phyloP scores from a whole-genome alignment of 2,888 invertebrate species.

The Cataglyphis livida region DNA sequence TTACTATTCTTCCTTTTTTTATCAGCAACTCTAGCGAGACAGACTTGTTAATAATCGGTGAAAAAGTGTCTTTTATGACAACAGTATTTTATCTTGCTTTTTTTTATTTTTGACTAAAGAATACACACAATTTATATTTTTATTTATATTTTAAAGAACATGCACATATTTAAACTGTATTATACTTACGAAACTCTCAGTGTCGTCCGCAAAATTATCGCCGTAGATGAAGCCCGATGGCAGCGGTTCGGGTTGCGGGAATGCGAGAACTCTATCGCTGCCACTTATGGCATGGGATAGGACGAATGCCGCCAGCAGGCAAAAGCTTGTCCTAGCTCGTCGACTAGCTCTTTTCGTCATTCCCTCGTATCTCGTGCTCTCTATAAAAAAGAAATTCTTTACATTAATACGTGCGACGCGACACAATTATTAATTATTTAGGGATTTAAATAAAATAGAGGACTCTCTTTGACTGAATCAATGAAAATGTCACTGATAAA shows the following conservation, averaged over 20 bases:
- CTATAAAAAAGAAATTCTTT: slow-evolving; percentile 54
- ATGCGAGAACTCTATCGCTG: slow-evolving; percentile 66
- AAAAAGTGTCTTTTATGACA: background rate
- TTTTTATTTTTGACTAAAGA: too few species aligned
- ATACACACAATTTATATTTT: too few species aligned
- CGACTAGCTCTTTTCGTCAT: slow-evolving; percentile 77
- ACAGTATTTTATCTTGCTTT: too few species aligned
- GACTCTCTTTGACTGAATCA: background rate
- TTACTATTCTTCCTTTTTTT: background rate
- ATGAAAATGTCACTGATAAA: background rate
- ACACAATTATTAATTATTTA: too few species aligned
- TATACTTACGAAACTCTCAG: slow-evolving; percentile 76
- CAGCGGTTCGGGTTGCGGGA: slow-evolving; percentile 76
- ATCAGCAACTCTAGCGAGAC: background rate
- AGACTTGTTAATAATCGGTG: background rate
- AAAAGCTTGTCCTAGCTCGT: slow-evolving; percentile 72
- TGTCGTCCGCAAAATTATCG: slow-evolving; percentile 73
- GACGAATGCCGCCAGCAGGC: slow-evolving; percentile 77
- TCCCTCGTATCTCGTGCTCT: slow-evolving; percentile 73
- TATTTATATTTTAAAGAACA: too few species aligned
- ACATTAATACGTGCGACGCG: background rate
- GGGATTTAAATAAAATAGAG: background rate
- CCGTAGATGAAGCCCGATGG: slow-evolving; percentile 73
- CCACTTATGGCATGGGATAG: slow-evolving; percentile 63
- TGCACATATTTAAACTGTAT: background rate